Conservation (phyloP, 1,140 invertebrate species). For the Macrosteles quadrilineatus region DNA sequence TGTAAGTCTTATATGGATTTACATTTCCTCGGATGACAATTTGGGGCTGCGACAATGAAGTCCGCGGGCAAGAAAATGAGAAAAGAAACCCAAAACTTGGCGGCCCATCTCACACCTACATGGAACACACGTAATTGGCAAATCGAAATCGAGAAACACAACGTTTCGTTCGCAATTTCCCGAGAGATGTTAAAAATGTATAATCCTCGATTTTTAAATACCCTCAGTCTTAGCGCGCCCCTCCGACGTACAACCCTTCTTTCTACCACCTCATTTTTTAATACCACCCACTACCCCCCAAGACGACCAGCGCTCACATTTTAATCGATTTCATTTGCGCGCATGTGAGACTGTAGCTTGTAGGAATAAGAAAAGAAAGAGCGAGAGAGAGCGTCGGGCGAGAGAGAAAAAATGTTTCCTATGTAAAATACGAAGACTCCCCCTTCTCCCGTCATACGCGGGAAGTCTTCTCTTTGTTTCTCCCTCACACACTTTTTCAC, state of each 20-base stretch:
- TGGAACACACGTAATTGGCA: background rate
- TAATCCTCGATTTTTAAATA: slow-evolving; percentile 37
- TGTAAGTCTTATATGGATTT: too few relatives aligned
- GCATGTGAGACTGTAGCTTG: slow-evolving; percentile 41
- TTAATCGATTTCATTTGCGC: slow-evolving; percentile 42
- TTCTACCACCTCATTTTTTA: slow-evolving; percentile 37
- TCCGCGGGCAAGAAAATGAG: background rate
- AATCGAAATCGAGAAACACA: background rate
- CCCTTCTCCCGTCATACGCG: slow-evolving; percentile 30
- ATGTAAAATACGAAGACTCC: slow-evolving; percentile 37
- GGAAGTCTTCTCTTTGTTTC: slow-evolving; percentile 36
- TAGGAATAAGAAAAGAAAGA: slow-evolving; percentile 38
- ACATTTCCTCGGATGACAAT: too few relatives aligned
- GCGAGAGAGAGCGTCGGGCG: slow-evolving; percentile 31
- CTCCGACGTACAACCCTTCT: slow-evolving; percentile 25
- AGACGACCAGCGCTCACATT: slow-evolving; percentile 34
- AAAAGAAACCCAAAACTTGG: background rate
- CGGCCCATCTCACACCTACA: background rate
- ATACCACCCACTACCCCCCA: slow-evolving; percentile 34
- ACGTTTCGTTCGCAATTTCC: slow-evolving; percentile 29
- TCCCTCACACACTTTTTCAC: slow-evolving; percentile 37
- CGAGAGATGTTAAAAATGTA: slow-evolving; percentile 35
- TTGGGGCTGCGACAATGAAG: background rate
- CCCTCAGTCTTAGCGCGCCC: slow-evolving; percentile 28
- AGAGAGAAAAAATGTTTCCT: slow-evolving; percentile 38